A percentile compares a stretch with the other conserved stretches of the same genome.
phyloP scores from a whole-genome alignment of 1,140 invertebrate species.

The Psilanteris sp. region DNA sequence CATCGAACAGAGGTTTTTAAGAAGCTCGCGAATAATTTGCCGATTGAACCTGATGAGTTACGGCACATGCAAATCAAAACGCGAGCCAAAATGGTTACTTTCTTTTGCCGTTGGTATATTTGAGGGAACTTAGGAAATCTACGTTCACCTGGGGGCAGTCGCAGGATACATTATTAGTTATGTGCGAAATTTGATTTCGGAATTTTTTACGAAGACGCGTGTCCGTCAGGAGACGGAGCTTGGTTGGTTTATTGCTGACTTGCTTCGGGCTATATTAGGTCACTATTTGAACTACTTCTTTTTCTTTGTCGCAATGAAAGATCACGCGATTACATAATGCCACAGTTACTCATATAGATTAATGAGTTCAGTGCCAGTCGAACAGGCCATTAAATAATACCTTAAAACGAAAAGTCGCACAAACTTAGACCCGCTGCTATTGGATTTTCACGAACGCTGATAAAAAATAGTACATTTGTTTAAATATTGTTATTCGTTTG shows the following conservation, averaged over 20 bases:
- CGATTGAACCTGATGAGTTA: too few species aligned
- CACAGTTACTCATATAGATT: slow-evolving; percentile 61
- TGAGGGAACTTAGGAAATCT: too few species aligned
- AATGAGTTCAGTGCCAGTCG: slow-evolving; percentile 65
- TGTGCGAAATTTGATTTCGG: slow-evolving; percentile 50
- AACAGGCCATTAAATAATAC: slow-evolving; percentile 48
- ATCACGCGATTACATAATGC: slow-evolving; percentile 65
- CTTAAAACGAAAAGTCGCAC: slow-evolving; percentile 18
- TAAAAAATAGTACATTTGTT: slow-evolving; percentile 28
- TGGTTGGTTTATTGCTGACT: slow-evolving; percentile 31
- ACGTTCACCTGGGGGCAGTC: too few species aligned
- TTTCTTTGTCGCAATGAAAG: slow-evolving; percentile 33
- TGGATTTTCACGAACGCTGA: too few species aligned
- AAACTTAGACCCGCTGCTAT: slow-evolving; percentile 16
- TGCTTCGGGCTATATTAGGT: slow-evolving; percentile 42
- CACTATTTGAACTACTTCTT: slow-evolving; percentile 41
- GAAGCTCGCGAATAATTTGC: too few species aligned
- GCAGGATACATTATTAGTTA: slow-evolving; percentile 62
- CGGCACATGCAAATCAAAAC: too few species aligned
- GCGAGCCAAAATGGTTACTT: too few species aligned
- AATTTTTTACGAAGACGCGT: slow-evolving; percentile 61
- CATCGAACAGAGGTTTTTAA: too few species aligned
- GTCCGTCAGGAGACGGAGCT: slow-evolving; percentile 22
- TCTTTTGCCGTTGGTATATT: too few species aligned
- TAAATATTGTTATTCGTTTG: slow-evolving; percentile 30